Evolutionary conservation across 1,140 invertebrate genomes (phyloP).

Genomic region (Brachionus plicatilis): DNA sequence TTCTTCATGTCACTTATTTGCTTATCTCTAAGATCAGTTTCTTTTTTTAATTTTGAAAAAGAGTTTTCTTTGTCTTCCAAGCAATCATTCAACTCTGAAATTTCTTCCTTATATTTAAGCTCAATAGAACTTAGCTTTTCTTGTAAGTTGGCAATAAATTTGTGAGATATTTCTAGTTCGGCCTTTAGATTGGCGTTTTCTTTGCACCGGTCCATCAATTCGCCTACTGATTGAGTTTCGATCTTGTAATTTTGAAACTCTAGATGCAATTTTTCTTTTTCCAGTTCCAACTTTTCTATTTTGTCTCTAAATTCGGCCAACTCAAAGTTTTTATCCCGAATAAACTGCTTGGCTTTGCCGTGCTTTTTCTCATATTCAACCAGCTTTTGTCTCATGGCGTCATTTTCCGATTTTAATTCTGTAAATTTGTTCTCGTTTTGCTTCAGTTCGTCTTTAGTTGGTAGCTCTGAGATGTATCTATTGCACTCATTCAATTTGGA

Average conservation of each 20-base stretch:
- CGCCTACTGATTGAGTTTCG: not conserved
- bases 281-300: not conserved
- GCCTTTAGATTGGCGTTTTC: not conserved
- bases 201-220: not conserved
- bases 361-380: not conserved
- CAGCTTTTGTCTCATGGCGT: not conserved
- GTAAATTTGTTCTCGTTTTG: not conserved
- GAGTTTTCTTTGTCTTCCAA: not conserved
- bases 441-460: conserved; percentile 2
- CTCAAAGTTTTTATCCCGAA: not conserved
- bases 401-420: not conserved
- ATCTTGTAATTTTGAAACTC: conserved; percentile 7
- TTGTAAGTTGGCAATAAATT: not conserved
- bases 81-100: not conserved
- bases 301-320: not conserved
- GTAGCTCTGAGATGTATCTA: conserved; percentile 10
- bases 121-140: not conserved
- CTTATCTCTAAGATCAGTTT: not conserved
- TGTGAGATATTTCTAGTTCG: not conserved
- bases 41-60: not conserved
- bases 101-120: not conserved
- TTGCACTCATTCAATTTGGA: not conserved
- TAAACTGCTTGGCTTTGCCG: not conserved
- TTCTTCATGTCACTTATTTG: not conserved
- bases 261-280: not conserved